Evolutionary conservation across 2,113 vertebrate genomes (phyloP).

Genomic region (Hippocampus barbouri): DNA sequence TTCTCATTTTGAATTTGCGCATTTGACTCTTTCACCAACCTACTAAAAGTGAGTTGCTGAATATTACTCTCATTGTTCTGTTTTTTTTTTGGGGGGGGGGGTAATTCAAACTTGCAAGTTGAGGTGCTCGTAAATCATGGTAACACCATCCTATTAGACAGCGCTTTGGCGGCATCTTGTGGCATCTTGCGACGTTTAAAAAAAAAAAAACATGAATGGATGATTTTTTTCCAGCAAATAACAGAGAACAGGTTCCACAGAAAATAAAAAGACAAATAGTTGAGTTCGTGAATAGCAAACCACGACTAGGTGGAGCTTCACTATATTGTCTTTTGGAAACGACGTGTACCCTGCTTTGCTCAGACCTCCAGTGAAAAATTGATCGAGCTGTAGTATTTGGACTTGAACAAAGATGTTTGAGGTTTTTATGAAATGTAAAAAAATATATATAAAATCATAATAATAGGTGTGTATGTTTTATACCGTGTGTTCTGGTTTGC

Average conservation of each 20-base stretch:
- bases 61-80: too few species aligned
- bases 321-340: constrained; percentile 41
- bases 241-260: background rate
- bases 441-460: background rate
- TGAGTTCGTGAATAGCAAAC: background rate
- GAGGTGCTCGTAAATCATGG: too few species aligned
- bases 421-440: constrained; percentile 51
- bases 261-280: background rate
- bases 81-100: too few species aligned
- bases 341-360: constrained; percentile 28
- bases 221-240: background rate
- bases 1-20: too few species aligned
- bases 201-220: background rate
- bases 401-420: constrained; percentile 42
- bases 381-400: constrained; percentile 46
- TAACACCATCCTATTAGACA: too few species aligned
- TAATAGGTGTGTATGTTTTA: constrained; percentile 43
- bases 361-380: constrained; percentile 44
- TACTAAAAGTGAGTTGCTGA: too few species aligned
- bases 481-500: constrained; percentile 33
- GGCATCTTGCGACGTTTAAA: background rate
- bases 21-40: too few species aligned
- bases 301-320: background rate
- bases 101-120: too few species aligned
- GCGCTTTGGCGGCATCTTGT: background rate